A percentile compares a stretch with the other conserved stretches of the same genome.
Evolutionary conservation across 2,888 invertebrate genomes (phyloP).

Genomic region (Cancer borealis): DNA sequence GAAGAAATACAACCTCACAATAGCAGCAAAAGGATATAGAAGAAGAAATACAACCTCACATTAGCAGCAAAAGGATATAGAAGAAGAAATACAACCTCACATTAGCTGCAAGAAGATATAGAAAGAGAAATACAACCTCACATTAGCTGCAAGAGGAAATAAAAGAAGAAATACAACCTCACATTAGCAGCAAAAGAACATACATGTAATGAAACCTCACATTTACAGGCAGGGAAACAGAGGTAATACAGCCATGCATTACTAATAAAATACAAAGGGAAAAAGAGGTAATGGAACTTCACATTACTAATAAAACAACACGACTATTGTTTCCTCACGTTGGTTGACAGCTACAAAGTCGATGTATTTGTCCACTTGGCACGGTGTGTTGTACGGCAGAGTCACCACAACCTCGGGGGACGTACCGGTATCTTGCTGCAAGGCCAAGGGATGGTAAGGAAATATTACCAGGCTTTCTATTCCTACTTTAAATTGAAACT

Average conservation of each 20-base stretch:
- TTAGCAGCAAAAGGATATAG: too few species aligned
- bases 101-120: too few species aligned
- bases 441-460: not conserved
- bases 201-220: not conserved
- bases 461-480: too few species aligned
- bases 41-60: too few species aligned
- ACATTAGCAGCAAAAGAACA: not conserved
- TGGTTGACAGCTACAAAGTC: conserved; percentile 65
- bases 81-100: too few species aligned
- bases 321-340: conserved; percentile 26
- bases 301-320: not conserved
- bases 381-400: conserved; percentile 58
- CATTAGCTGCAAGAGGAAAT: not conserved
- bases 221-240: too few species aligned
- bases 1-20: too few species aligned
- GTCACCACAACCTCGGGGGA: conserved; percentile 42
- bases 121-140: not conserved
- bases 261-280: not conserved
- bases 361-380: conserved; percentile 69
- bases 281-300: not conserved
- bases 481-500: too few species aligned
- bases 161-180: not conserved
- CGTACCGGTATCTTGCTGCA: conserved; percentile 57
- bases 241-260: too few species aligned
- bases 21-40: too few species aligned